Evolutionary conservation across 1,140 invertebrate species (phyloP).

Genomic region (Drosophila sproati): DNA sequence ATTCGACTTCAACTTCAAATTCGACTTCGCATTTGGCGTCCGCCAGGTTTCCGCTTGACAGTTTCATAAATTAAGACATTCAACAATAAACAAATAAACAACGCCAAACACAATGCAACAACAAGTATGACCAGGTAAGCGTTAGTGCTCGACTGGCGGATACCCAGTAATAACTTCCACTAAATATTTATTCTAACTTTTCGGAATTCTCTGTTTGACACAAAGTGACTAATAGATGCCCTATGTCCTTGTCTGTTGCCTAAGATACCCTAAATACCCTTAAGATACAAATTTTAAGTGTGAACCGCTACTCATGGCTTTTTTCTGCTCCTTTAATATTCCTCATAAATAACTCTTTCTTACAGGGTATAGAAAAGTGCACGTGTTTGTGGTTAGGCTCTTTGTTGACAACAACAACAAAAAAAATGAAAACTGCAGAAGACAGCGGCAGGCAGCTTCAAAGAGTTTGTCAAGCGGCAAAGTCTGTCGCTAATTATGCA

Average conservation of each 20-base stretch:
- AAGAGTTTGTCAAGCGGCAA: constrained; percentile 81
- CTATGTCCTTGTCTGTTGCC: background rate
- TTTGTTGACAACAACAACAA: constrained; percentile 5
- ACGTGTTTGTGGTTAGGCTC: constrained; percentile 52
- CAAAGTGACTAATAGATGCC: background rate
- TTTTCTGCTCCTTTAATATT: too few relatives aligned
- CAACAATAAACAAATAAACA: constrained; percentile 76
- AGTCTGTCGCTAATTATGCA: constrained; percentile 82
- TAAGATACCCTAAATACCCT: background rate
- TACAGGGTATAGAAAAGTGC: constrained; percentile 14
- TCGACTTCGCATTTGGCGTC: constrained; percentile 16
- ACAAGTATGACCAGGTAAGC: background rate
- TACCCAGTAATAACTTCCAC: constrained; percentile 4
- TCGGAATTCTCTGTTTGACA: too few relatives aligned
- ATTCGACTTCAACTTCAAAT: constrained; percentile 1
- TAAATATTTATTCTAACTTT: too few relatives aligned
- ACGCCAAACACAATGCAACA: constrained; percentile 29
- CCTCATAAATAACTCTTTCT: background rate
- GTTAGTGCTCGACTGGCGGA: background rate
- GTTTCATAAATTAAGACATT: constrained; percentile 81
- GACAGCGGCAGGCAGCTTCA: constrained; percentile 61
- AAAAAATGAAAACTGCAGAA: constrained; percentile 13
- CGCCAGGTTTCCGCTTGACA: constrained; percentile 52
- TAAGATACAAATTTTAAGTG: too few relatives aligned
- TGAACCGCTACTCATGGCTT: too few relatives aligned